These are phyloP conservation scores for Beris morrisii DNA, from an alignment of 2,888 invertebrate species.

Conservation along the genomic window DNA sequence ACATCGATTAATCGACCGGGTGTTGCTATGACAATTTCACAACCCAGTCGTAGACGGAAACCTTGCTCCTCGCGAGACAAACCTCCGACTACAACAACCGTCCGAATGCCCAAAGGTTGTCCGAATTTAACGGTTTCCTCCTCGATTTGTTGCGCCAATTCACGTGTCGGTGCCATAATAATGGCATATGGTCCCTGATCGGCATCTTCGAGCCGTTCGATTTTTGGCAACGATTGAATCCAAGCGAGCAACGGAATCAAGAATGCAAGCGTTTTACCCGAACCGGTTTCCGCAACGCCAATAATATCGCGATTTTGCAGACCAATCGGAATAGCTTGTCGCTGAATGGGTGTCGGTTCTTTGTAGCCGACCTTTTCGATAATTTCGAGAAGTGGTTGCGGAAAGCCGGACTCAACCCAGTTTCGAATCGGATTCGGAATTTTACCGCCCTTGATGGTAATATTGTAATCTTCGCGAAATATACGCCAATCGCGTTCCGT, in stretches of 20 bases:
- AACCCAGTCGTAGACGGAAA: slow-evolving; percentile 91
- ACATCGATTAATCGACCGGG: slow-evolving; percentile 99
- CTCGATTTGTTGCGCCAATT: slow-evolving; percentile 98
- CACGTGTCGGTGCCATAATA: slow-evolving; percentile 98
- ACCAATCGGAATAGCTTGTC: slow-evolving; percentile 99
- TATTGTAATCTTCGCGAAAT: slow-evolving; percentile 98
- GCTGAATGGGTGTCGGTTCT: slow-evolving; percentile 98
- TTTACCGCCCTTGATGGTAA: slow-evolving; percentile 94
- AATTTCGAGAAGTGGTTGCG: slow-evolving; percentile 87
- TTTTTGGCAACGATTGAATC: slow-evolving; percentile 97
- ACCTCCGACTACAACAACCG: slow-evolving; percentile 97
- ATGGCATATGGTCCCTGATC: slow-evolving; percentile 98
- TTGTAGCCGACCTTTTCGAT: slow-evolving; percentile 94
- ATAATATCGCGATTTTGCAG: slow-evolving; percentile 94
- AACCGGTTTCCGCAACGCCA: slow-evolving; percentile 98
- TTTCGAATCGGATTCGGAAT: slow-evolving; percentile 94
- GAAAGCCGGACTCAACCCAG: slow-evolving; percentile 94
- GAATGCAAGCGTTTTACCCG: slow-evolving; percentile 98
- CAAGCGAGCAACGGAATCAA: slow-evolving; percentile 95
- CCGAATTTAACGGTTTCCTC: slow-evolving; percentile 99
- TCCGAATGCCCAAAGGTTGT: slow-evolving; percentile 85
- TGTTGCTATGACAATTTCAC: slow-evolving; percentile 99
- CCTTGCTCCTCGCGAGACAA: slow-evolving; percentile 98
- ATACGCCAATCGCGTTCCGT: slow-evolving; percentile 99
- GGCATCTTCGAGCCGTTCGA: slow-evolving; percentile 84